Conservation (phyloP, 2,888 invertebrate genomes). For the Calameuta filiformis region DNA sequence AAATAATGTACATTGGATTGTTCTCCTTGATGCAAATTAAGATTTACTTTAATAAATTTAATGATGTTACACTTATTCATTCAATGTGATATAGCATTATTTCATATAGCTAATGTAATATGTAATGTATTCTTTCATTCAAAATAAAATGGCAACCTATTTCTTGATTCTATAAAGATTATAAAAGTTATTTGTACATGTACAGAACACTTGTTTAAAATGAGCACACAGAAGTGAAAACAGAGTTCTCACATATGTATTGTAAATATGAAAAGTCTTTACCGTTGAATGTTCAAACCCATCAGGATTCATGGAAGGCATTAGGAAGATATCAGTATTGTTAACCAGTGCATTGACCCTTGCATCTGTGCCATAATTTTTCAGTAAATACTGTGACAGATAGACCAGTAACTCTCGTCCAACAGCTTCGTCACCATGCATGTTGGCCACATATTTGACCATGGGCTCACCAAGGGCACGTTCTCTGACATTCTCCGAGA, state of each 20-base stretch:
- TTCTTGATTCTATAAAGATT: background rate
- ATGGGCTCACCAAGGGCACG: slow-evolving; percentile 80
- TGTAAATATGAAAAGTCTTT: slow-evolving; percentile 44
- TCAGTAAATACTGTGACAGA: slow-evolving; percentile 85
- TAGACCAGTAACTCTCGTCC: slow-evolving; percentile 87
- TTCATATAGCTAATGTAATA: background rate
- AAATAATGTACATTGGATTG: background rate
- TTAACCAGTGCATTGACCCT: slow-evolving; percentile 84
- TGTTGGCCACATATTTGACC: slow-evolving; percentile 94
- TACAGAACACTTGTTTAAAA: background rate
- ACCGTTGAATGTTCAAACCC: slow-evolving; percentile 89
- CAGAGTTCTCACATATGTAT: background rate
- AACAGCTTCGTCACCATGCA: slow-evolving; percentile 96
- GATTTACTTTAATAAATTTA: background rate
- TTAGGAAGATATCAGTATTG: slow-evolving; percentile 89
- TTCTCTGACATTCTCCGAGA: slow-evolving; percentile 76
- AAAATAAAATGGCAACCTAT: background rate
- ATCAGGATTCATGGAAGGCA: slow-evolving; percentile 98
- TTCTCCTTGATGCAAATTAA: background rate
- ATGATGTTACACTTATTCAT: background rate
- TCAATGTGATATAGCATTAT: background rate
- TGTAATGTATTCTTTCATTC: background rate
- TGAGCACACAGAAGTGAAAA: background rate
- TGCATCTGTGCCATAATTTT: slow-evolving; percentile 77
- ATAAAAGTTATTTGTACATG: background rate